Base-by-base conservation (phyloP, 2,797 vertebrate species). In the Nannoperca obscura region DNA sequence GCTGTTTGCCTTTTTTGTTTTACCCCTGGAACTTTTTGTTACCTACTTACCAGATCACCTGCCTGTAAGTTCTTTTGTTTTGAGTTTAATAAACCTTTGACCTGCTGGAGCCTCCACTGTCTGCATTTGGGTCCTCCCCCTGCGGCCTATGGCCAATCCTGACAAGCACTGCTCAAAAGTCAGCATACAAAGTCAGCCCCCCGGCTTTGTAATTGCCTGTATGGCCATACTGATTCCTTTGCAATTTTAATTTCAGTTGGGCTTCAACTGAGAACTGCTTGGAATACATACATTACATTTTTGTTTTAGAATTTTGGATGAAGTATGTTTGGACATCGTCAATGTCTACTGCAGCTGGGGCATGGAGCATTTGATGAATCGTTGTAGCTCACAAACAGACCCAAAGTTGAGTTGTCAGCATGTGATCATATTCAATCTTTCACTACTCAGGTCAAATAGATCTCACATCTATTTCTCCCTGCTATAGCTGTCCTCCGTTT, bases 341-440 rank as follows among this genome's bases (percentile, higher is more conserved):
- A 66, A 11, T 84, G 80, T 73, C 38, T 61, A 32, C 80, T 65
- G 76, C 55, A 80, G 77, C 19, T 22, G 9, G 55, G 75, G 55
- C 63, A 57, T 15, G 58, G 61, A 69, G 72, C 27, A 44, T 78
- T 68, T 81, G 69, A 83, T 80, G 49, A 88, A 86, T 89, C 50
- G 52, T 38, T 53, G 59, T 30, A 65, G 13, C 71, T 71, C 74
- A 80, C 58, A 76, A 38, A 69, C 61, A n/a, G 47, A 53, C 47
- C 19, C 36, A 75, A 57, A 79, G 71, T 53, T 60, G 64, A 88
- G 52, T 77, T 72, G 55, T 76, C 82, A 81, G 58, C 65, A 44
- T 87, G 54, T 82, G 82, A 87, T 90, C 74, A 76, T 74, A 66
- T 81, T 86, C 84, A 80, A 72, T 89, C 76, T 83, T 73, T 78